A percentile compares a stretch with the other conserved stretches of the same genome.
Conservation (phyloP, 2,888 invertebrate species). For the Agriotes lineatus region DNA sequence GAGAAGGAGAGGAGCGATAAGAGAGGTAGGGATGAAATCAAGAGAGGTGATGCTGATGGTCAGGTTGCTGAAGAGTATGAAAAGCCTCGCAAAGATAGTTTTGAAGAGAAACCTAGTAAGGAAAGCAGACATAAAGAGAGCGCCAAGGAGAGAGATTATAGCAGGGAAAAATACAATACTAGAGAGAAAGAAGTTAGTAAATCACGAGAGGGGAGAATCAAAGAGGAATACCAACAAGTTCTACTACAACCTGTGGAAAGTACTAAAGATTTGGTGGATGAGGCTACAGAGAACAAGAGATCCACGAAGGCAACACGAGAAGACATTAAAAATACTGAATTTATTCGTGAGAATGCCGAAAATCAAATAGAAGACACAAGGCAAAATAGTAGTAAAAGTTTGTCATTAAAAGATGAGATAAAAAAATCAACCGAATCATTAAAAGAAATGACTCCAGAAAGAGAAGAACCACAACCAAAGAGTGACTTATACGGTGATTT, state of each 20-base stretch:
- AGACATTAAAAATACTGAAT: background rate
- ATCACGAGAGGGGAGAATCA: conserved; percentile 49
- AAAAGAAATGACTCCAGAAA: background rate
- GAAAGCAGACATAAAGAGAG: background rate
- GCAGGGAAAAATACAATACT: background rate
- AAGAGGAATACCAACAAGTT: conserved; percentile 16
- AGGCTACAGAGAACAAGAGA: no score
- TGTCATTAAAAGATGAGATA: conserved; percentile 63
- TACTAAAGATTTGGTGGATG: conserved; percentile 31
- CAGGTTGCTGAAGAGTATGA: conserved; percentile 54
- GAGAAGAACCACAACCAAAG: conserved; percentile 31
- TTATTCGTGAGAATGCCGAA: no score
- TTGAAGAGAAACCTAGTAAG: background rate
- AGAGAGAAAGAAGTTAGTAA: conserved; percentile 1
- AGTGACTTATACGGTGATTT: conserved; percentile 70
- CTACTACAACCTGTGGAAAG: background rate
- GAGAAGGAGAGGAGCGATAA: conserved; percentile 58
- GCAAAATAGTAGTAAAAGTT: conserved; percentile 66
- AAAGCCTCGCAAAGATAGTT: background rate
- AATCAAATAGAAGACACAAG: conserved; percentile 49
- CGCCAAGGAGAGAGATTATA: background rate
- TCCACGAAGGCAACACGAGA: no score
- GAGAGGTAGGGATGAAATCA: conserved; percentile 53
- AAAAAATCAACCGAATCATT: background rate
- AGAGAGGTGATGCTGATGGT: conserved; percentile 61